Evolutionary conservation across 2,113 vertebrate genomes (phyloP), one percentile per base, ranked within the genome.

Genomic region (Cyprinodon brontotheroides): DNA sequence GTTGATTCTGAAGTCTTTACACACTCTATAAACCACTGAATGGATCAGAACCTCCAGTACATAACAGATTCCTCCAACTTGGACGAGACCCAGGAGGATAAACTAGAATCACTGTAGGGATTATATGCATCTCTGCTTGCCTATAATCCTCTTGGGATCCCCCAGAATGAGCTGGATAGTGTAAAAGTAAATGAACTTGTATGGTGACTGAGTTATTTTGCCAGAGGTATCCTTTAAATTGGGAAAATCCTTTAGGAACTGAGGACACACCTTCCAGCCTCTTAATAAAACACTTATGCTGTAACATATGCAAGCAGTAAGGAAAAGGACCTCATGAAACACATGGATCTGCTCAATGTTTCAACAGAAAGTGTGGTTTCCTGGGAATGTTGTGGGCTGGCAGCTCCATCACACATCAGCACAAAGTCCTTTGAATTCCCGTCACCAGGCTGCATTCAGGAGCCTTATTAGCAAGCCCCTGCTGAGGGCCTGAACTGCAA

Each of bases 331-430:
- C 29, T 1, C 59, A 48, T 12, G 53, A 43, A 57, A 76, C 82
- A 88, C 80, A 70, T 75, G 85, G 43, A 4, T 61, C 69, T 61
- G 65, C 37, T 83, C 75, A 77, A 45, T 4, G 61, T 40, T 78
- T 76, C 22, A 41, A 57, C 22, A 7, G 11, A 80, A 80, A 78
- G 37, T 1, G 61, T 29, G n/a, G n/a, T 75, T 90, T 90, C 88
- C 87, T 68, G 70, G 73, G 83, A 68, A 70, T 6, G 15, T 39
- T 59, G 36, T 60, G 47, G 14, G 57, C 13, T 22, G 53, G 64
- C 48, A 53, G 60, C 45, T 70, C 75, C 74, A 82, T 82, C 66
- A 73, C 41, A n/a, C 41, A 38, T 43, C 11, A 45, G 57, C 40
- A 22, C 13, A 50, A 72, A 77, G 72, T 80, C 45, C 67, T 82